phyloP scores from a whole-genome alignment of 2,888 invertebrate genomes.

The Luperina nickerlii region DNA sequence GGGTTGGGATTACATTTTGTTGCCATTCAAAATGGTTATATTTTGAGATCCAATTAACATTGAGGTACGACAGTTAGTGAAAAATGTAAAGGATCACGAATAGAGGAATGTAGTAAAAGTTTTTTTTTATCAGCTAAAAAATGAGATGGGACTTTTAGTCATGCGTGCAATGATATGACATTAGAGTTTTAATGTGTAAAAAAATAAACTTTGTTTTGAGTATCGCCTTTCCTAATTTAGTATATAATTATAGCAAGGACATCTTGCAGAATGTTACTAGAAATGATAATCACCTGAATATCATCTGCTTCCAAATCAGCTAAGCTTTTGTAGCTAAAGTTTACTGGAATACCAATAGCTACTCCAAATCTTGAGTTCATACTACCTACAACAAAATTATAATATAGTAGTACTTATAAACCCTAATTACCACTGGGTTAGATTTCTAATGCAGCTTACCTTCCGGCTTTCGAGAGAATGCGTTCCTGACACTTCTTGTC shows the following conservation, averaged over 20 bases:
- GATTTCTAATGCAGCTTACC: not conserved
- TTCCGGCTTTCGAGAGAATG: no score
- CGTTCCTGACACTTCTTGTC: no score
- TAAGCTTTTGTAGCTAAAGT: conserved; percentile 91
- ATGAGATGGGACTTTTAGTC: no score
- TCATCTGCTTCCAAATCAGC: conserved; percentile 90
- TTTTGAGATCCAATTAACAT: no score
- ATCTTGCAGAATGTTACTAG: no score
- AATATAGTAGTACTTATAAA: not conserved
- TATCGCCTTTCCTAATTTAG: not conserved
- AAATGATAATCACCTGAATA: conserved; percentile 85
- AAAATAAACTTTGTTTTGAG: not conserved
- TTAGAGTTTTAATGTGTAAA: not conserved
- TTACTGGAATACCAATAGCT: conserved; percentile 93
- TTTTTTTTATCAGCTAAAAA: no score
- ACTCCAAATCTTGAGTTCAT: conserved; percentile 91
- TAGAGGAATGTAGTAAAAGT: no score
- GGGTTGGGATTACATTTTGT: no score
- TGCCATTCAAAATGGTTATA: no score
- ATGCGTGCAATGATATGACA: no score
- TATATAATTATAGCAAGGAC: not conserved
- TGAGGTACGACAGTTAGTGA: no score
- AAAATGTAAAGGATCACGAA: no score
- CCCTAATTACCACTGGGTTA: not conserved
- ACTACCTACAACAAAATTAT: conserved; percentile 79